A percentile compares a stretch with the other conserved stretches of the same genome.
These are phyloP conservation scores for Gallirallus australis DNA, from an alignment of 2,797 vertebrate genomes.

Conservation along the genomic window DNA sequence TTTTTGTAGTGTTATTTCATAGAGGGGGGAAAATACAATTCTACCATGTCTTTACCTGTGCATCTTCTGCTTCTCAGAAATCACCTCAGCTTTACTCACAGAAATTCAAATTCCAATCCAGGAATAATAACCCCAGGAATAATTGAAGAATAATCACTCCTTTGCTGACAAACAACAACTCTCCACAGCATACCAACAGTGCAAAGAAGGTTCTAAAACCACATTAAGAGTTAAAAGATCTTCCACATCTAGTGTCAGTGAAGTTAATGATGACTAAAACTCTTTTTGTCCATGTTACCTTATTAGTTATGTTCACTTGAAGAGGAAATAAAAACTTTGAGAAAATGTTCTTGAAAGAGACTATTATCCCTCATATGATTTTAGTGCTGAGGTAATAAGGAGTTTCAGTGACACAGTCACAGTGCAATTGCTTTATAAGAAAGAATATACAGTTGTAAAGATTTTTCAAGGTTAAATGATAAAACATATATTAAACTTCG, in stretches of 20 bases:
- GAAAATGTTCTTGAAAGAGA: neutral
- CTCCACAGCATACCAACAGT: neutral
- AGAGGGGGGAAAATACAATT: neutral
- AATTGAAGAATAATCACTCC: no score
- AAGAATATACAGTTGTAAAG: neutral
- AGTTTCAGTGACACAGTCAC: neutral
- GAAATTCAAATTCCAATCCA: neutral
- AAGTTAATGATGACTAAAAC: neutral
- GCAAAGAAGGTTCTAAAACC: neutral
- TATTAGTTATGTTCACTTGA: neutral
- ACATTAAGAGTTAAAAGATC: neutral
- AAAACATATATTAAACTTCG: neutral
- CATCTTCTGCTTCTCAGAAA: neutral
- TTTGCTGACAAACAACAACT: neutral
- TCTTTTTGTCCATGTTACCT: neutral
- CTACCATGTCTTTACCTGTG: neutral
- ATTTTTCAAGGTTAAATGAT: neutral
- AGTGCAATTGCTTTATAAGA: neutral
- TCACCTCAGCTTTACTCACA: neutral
- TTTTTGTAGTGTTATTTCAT: neutral
- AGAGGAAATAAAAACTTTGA: neutral
- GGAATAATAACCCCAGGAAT: neutral
- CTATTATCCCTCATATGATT: neutral
- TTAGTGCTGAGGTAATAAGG: slow-evolving; percentile 35
- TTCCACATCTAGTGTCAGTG: neutral